A percentile compares a stretch with the other conserved stretches of the same genome.
Evolutionary conservation across 2,888 invertebrate genomes (phyloP).

Genomic region (Chymomyza procnemis): DNA sequence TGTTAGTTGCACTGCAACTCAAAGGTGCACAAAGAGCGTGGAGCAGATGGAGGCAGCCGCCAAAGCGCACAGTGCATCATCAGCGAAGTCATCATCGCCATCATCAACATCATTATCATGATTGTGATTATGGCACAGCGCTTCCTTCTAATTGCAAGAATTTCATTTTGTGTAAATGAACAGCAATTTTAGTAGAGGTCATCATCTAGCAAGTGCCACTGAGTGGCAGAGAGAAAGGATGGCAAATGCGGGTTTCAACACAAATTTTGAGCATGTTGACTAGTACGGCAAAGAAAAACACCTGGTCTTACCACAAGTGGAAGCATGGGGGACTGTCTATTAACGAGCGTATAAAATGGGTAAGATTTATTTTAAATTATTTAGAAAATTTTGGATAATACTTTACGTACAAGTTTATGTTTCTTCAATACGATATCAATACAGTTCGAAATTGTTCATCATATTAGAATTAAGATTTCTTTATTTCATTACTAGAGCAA

Average conservation of each 20-base stretch:
- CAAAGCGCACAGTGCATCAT: constrained; percentile 17
- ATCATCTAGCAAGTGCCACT: constrained; percentile 16
- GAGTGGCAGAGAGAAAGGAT: neutral
- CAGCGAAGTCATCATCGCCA: constrained; percentile 33
- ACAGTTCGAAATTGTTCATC: too few species aligned
- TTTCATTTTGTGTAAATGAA: constrained; percentile 77
- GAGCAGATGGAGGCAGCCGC: constrained; percentile 13
- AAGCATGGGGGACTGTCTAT: too few species aligned
- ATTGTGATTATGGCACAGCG: constrained; percentile 33
- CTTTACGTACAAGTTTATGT: too few species aligned
- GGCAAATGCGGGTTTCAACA: neutral
- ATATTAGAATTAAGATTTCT: too few species aligned
- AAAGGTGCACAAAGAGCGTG: constrained; percentile 12
- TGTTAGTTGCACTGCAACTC: constrained; percentile 14
- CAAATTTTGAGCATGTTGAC: too few species aligned
- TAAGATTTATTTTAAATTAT: too few species aligned
- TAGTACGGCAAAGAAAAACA: too few species aligned
- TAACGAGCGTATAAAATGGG: too few species aligned
- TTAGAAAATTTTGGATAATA: too few species aligned
- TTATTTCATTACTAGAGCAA: too few species aligned
- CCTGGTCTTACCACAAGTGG: too few species aligned
- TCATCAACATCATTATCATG: constrained; percentile 30
- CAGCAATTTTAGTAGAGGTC: constrained; percentile 69
- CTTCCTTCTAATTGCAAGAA: constrained; percentile 77
- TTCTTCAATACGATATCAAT: too few species aligned